These are phyloP conservation scores for Sitta europaea DNA, from an alignment of 2,113 vertebrate genomes.

Conservation along the genomic window DNA sequence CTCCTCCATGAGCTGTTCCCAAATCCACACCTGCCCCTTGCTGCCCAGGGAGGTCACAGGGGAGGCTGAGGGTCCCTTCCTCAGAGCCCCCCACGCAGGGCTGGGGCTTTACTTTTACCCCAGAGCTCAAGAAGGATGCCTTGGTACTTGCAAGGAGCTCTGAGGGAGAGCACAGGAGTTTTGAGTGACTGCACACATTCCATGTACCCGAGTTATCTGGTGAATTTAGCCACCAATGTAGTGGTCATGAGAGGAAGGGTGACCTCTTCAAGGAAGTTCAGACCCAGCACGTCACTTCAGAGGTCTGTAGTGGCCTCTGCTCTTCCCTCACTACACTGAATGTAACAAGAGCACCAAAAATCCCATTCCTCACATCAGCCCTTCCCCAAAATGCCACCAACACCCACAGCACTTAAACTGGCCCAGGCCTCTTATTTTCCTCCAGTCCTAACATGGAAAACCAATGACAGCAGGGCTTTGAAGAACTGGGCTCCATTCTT, in stretches of 20 bases:
- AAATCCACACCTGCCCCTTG: background rate
- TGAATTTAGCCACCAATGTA: background rate
- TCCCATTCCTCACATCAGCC: background rate
- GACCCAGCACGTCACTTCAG: background rate
- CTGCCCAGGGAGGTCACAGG: background rate
- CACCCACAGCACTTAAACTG: background rate
- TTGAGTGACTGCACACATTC: background rate
- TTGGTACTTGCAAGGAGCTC: background rate
- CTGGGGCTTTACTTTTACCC: background rate
- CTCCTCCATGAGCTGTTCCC: background rate
- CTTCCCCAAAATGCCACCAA: background rate
- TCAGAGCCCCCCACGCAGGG: background rate
- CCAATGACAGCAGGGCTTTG: background rate
- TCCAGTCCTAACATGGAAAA: background rate
- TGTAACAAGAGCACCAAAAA: background rate
- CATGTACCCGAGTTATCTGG: fast-evolving
- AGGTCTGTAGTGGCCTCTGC: background rate
- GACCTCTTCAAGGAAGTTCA: background rate
- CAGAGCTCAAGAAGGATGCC: background rate
- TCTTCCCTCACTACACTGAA: background rate
- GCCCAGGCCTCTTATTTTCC: background rate
- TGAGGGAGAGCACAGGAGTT: background rate
- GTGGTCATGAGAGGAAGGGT: fast-evolving
- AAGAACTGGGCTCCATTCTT: background rate
- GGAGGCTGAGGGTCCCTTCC: background rate